Evolutionary conservation across 2,797 vertebrate genomes (phyloP).

Genomic region (Columba guinea): DNA sequence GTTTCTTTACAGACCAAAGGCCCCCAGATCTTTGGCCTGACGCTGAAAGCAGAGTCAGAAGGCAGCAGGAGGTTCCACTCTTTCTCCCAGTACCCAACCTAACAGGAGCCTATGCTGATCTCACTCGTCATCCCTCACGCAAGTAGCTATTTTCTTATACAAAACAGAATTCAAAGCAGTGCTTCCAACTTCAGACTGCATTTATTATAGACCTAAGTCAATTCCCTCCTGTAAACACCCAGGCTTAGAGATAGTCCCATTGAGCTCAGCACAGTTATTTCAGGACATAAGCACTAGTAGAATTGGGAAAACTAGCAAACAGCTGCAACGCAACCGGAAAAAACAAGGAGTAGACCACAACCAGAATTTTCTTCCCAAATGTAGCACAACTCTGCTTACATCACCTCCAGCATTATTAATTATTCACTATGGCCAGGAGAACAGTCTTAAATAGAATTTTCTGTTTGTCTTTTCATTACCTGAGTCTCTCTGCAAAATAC

Average conservation of each 20-base stretch:
- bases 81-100: not conserved
- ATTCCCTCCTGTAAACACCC: not conserved
- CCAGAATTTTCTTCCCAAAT: conserved; percentile 46
- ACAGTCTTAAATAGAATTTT: not conserved
- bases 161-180: not conserved
- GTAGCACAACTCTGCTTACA: conserved; percentile 40
- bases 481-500: not conserved
- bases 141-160: not conserved
- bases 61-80: not conserved
- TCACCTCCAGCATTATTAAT: conserved; percentile 48
- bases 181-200: not conserved
- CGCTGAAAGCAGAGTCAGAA: not conserved
- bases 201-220: not conserved
- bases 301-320: conserved; percentile 11
- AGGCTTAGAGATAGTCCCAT: not conserved
- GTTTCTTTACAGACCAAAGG: not conserved
- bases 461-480: conserved; percentile 3
- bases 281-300: not conserved
- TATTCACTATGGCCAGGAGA: conserved; percentile 22
- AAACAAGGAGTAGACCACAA: conserved; percentile 25
- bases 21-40: not conserved
- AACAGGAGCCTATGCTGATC: accelerated
- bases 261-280: not conserved
- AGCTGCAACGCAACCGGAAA: conserved; percentile 13
- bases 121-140: not conserved